phyloP scores from a whole-genome alignment of 1,140 invertebrate genomes.

The Temnothorax curvispinosus region DNA sequence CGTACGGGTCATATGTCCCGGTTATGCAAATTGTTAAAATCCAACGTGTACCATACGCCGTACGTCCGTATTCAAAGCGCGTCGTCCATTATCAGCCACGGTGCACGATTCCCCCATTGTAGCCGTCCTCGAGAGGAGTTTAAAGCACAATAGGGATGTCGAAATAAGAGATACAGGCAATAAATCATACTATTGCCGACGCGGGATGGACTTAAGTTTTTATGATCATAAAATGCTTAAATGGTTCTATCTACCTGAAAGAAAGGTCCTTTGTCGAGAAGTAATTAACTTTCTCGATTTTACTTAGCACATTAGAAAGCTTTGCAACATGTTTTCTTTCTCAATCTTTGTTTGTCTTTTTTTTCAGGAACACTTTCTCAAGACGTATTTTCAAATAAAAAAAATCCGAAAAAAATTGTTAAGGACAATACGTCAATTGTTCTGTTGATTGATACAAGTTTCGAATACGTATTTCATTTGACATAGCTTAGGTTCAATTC shows the following conservation, averaged over 20 bases:
- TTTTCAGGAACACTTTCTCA: neutral
- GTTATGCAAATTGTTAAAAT: conserved; percentile 54
- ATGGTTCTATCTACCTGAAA: neutral
- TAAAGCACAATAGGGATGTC: conserved; percentile 3
- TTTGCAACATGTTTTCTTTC: neutral
- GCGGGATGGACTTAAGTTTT: neutral
- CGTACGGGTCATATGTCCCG: conserved; percentile 22
- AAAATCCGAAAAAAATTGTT: too few species aligned
- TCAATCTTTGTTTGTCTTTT: neutral
- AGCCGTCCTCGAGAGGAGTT: conserved; percentile 4
- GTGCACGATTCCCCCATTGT: conserved; percentile 31
- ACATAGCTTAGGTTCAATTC: too few species aligned
- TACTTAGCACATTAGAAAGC: neutral
- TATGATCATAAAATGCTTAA: neutral
- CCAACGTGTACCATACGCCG: conserved; percentile 9
- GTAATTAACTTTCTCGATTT: neutral
- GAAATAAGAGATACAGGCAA: conserved; percentile 40
- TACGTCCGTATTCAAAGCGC: conserved; percentile 42
- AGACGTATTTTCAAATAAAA: neutral
- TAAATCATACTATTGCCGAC: conserved; percentile 19
- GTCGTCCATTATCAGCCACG: conserved; percentile 47
- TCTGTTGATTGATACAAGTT: too few species aligned
- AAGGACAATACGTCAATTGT: too few species aligned
- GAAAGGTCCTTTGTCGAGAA: neutral
- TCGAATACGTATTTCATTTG: too few species aligned